Evolutionary conservation across 2,797 vertebrate species (phyloP).

Genomic region (Monodelphis domestica): DNA sequence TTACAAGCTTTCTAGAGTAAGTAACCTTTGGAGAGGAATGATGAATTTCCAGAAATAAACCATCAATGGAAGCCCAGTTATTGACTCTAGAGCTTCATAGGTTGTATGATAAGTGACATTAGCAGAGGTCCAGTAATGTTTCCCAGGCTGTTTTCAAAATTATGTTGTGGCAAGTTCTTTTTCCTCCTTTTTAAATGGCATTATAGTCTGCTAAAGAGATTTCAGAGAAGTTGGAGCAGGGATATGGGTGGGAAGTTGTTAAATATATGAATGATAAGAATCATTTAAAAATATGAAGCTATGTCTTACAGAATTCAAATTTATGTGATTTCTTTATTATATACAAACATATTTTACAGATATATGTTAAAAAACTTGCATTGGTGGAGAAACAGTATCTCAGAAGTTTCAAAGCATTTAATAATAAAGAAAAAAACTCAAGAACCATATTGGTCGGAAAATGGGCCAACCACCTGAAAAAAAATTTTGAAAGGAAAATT

Average conservation of each 20-base stretch:
- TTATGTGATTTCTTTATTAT: slow-evolving; percentile 35
- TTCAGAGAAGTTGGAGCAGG: slow-evolving; percentile 21
- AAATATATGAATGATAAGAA: neutral
- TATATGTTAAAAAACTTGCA: slow-evolving; percentile 19
- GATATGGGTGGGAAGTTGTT: slow-evolving; percentile 38
- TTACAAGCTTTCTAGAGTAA: slow-evolving; percentile 99
- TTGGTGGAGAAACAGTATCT: slow-evolving; percentile 5
- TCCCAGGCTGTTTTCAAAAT: slow-evolving; percentile 41
- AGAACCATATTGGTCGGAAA: slow-evolving; percentile 2
- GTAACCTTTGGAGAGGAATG: slow-evolving; percentile 85
- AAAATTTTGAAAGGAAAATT: neutral
- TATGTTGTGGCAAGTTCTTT: slow-evolving; percentile 24
- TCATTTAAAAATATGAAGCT: slow-evolving; percentile 53
- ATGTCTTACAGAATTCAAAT: slow-evolving; percentile 50
- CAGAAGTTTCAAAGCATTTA: slow-evolving; percentile 49
- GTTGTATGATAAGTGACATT: slow-evolving; percentile 63
- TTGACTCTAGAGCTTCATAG: slow-evolving; percentile 44
- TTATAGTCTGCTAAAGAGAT: slow-evolving; percentile 44
- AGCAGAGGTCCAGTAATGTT: slow-evolving; percentile 34
- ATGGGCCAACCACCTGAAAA: neutral
- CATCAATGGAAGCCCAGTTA: slow-evolving; percentile 57
- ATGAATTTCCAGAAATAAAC: slow-evolving; percentile 75
- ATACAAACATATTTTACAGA: slow-evolving; percentile 28
- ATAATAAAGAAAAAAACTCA: slow-evolving; percentile 43
- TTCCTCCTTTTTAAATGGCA: slow-evolving; percentile 48